Conservation (phyloP, 2,888 invertebrate genomes). For the Amiota mariae region DNA sequence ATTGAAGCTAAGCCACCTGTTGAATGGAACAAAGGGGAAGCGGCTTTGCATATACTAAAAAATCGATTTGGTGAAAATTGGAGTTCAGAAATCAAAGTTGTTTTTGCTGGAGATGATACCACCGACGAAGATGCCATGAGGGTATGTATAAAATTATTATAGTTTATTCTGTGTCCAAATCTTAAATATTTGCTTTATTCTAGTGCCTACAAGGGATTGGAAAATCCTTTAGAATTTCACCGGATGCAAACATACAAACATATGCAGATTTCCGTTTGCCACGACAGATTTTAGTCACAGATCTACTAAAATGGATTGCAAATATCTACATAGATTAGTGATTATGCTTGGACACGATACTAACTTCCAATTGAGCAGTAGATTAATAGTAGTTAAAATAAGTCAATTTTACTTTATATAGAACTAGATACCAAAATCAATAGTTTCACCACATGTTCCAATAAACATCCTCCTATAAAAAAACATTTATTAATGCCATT, state of each 20-base stretch:
- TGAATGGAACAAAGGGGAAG: slow-evolving; percentile 76
- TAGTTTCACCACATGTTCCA: no score
- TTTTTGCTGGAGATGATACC: slow-evolving; percentile 90
- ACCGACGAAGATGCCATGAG: slow-evolving; percentile 94
- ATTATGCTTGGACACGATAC: no score
- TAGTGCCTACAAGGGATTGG: slow-evolving; percentile 83
- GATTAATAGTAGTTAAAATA: no score
- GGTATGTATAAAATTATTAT: slow-evolving; percentile 73
- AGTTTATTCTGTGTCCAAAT: neutral
- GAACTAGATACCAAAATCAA: no score
- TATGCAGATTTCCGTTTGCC: slow-evolving; percentile 82
- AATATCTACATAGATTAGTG: slow-evolving; percentile 52
- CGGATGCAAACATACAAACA: slow-evolving; percentile 80
- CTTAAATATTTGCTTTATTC: slow-evolving; percentile 24
- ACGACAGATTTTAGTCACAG: slow-evolving; percentile 81
- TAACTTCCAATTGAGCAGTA: no score
- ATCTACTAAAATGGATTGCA: slow-evolving; percentile 81
- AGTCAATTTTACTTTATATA: no score
- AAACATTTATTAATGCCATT: no score
- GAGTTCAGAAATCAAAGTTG: slow-evolving; percentile 81
- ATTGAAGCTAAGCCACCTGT: slow-evolving; percentile 86
- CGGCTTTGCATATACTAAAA: slow-evolving; percentile 82
- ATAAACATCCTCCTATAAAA: no score
- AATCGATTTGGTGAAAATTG: slow-evolving; percentile 83
- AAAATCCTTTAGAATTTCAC: slow-evolving; percentile 83